Percentiles rank a stretch among this genome's conserved stretches.
Conservation (phyloP, 2,797 vertebrate species). For the Vultur gryphus region DNA sequence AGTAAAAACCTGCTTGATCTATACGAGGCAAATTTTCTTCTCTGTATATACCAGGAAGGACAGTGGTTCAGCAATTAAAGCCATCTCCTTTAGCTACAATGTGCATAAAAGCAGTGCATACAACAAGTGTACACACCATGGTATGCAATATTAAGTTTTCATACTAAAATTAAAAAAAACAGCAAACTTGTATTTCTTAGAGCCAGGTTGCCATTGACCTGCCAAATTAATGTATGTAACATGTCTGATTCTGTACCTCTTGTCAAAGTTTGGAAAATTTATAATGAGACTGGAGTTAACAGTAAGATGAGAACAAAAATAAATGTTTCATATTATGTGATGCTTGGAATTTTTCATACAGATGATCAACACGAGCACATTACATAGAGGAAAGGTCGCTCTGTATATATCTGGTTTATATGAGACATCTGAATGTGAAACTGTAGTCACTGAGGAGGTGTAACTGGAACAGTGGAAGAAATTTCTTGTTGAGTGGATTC, state of each 20-base stretch:
- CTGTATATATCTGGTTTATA: background rate
- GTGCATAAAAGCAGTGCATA: background rate
- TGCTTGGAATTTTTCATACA: background rate
- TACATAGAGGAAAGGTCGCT: background rate
- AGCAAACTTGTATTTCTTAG: background rate
- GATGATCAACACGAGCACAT: background rate
- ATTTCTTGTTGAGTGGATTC: background rate
- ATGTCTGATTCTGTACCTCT: background rate
- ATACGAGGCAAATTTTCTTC: background rate
- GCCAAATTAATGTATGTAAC: background rate
- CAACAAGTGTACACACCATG: background rate
- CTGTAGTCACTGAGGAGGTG: background rate
- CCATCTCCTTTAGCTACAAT: background rate
- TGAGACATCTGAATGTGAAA: background rate
- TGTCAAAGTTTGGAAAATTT: background rate
- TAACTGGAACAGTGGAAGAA: background rate
- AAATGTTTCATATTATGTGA: background rate
- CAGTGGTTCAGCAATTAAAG: background rate
- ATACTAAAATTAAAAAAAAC: background rate
- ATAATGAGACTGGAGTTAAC: background rate
- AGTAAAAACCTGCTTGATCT: background rate
- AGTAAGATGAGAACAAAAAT: background rate
- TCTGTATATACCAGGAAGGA: background rate
- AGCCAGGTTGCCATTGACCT: background rate
- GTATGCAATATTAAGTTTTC: background rate